Base-by-base conservation (phyloP, 2,888 invertebrate genomes). In the Prenolepis imparis region DNA sequence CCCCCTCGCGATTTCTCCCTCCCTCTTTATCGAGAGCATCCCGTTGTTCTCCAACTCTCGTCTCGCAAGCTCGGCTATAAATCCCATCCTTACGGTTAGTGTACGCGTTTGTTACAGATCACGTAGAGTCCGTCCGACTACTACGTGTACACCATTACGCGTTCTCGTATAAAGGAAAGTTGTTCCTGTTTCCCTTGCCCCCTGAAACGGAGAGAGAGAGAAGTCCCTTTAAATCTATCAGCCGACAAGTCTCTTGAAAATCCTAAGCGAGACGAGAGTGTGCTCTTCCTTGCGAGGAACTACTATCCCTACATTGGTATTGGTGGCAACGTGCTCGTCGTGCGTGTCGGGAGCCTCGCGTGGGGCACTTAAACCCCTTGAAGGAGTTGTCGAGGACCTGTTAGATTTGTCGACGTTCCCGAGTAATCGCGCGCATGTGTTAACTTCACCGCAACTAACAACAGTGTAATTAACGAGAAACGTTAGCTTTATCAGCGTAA, bases 21-120 rank as follows among this genome's bases (percentile, higher is more conserved):
- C n/a, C n/a, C n/a, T n/a, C n/a, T n/a, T 81, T 81, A 75, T 81
- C 73, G 75, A 61, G 75, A 61, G 75, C 52, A 55, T 39, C 75
- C 28, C 28, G 3, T 28, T 63, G 63, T 63, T 74, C 48, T 63
- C 48, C 39, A 18, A 21, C 73, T 28, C 28, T 61, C 74, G 81
- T 81, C 81, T 74, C 63, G 44, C 72, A 18, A 32, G 12, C 39
- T 21, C 75, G n/a, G 74, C 81, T 39, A 63, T 75, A 81, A 81
- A 81, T 81, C 52, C 36, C 48, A 72, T 39, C 75, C 36, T 80
- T 72, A 63, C 63, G 74, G 74, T 74, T 81, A 63, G 78, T 70
- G 32, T 59, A 72, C 73, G 63, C 74, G 63, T 74, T 75, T 63
- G 75, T 81, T 63, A 41, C 81, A 52, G 81, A 81, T 81, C 81